These are phyloP conservation scores for Anhinga rufa DNA, from an alignment of 2,113 vertebrate genomes.

Conservation along the genomic window DNA sequence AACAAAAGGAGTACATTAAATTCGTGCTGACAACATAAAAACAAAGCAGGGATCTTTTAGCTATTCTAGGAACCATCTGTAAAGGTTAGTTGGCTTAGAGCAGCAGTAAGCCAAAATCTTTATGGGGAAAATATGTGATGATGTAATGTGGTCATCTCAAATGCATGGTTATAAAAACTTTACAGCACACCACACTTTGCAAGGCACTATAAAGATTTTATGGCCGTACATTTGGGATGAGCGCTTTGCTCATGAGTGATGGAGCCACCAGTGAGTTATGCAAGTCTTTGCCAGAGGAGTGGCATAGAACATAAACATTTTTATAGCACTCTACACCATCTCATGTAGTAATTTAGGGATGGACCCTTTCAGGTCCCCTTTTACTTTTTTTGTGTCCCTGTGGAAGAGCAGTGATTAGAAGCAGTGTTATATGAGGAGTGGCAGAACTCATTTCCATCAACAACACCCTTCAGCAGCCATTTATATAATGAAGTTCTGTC, in stretches of 20 bases:
- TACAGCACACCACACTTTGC: neutral
- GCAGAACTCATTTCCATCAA: neutral
- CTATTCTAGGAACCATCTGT: neutral
- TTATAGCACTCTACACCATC: neutral
- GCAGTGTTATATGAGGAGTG: neutral
- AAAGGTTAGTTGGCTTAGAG: neutral
- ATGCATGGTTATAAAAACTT: slow-evolving; percentile 21
- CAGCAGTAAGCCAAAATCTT: neutral
- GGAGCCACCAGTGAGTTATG: neutral
- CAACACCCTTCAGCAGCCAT: neutral
- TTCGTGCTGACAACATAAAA: slow-evolving; percentile 50
- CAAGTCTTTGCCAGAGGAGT: neutral
- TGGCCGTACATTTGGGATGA: neutral
- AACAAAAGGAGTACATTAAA: slow-evolving; percentile 68
- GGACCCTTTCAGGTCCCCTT: neutral
- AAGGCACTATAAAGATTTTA: slow-evolving; percentile 44
- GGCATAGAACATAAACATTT: neutral
- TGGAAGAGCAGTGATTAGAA: neutral
- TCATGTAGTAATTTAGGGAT: neutral
- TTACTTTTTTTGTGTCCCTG: neutral
- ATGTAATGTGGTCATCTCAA: slow-evolving; percentile 42
- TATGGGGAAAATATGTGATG: neutral
- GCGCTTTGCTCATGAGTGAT: neutral
- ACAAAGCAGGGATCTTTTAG: neutral
- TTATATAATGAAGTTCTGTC: neutral